Evolutionary conservation across 2,797 vertebrate genomes (phyloP).

Genomic region (Brachyalestes nurse): DNA sequence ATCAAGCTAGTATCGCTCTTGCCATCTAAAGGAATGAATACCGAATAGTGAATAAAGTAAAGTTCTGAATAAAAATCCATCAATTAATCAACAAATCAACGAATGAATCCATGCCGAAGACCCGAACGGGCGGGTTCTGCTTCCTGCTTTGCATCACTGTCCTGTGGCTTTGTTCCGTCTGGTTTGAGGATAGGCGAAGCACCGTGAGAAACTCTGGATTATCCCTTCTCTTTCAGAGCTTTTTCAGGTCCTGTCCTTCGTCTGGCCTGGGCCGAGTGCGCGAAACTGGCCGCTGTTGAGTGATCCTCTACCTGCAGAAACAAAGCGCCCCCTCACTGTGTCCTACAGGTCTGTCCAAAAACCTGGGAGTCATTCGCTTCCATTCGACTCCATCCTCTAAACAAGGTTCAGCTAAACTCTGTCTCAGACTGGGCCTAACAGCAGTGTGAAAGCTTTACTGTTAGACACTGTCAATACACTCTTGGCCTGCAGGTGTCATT

Average conservation of each 20-base stretch:
- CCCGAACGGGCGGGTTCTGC: slow-evolving; percentile 50
- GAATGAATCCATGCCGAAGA: background rate
- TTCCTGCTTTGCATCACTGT: slow-evolving; percentile 52
- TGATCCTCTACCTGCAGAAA: slow-evolving; percentile 79
- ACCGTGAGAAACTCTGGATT: slow-evolving; percentile 70
- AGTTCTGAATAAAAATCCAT: background rate
- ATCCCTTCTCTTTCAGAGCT: slow-evolving; percentile 63
- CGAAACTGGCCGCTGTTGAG: slow-evolving; percentile 74
- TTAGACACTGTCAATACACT: background rate
- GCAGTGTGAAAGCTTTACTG: background rate
- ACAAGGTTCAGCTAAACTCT: slow-evolving; percentile 21
- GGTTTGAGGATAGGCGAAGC: slow-evolving; percentile 49
- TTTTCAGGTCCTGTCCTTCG: slow-evolving; percentile 38
- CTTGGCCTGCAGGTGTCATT: background rate
- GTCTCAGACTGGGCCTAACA: no score
- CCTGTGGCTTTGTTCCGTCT: slow-evolving; percentile 34
- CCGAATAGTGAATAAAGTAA: no score
- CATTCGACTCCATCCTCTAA: slow-evolving; percentile 10
- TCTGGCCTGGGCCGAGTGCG: slow-evolving; percentile 61
- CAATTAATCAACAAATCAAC: background rate
- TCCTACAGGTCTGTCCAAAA: background rate
- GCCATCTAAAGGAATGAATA: background rate
- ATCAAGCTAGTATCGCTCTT: no score
- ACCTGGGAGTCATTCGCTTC: background rate
- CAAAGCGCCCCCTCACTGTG: slow-evolving; percentile 66